phyloP scores from a whole-genome alignment of 2,113 vertebrate species.

The Numida meleagris region DNA sequence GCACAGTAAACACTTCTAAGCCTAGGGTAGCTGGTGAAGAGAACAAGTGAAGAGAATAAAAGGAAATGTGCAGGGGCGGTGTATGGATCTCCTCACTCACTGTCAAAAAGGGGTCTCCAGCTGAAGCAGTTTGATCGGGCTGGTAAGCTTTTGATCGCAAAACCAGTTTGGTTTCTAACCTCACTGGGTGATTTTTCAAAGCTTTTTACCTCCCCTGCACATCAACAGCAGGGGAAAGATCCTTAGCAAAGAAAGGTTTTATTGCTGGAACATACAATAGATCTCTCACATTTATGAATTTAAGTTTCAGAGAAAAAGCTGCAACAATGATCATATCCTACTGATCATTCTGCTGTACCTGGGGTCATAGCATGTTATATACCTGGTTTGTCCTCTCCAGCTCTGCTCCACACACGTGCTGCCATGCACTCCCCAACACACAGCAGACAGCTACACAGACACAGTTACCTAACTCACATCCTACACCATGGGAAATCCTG shows the following conservation, averaged over 20 bases:
- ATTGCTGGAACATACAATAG: slow-evolving; percentile 22
- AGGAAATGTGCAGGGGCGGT: background rate
- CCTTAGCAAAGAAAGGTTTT: slow-evolving; percentile 34
- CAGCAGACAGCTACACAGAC: background rate
- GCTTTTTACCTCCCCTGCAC: slow-evolving; percentile 8
- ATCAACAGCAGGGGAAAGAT: slow-evolving; percentile 17
- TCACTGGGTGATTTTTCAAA: slow-evolving; percentile 54
- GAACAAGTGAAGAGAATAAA: slow-evolving; percentile 23
- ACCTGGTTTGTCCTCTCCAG: background rate
- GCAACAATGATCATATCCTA: background rate
- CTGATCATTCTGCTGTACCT: background rate
- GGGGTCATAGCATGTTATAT: background rate
- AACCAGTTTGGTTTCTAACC: background rate
- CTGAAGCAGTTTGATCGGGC: background rate
- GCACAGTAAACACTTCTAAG: slow-evolving; percentile 16
- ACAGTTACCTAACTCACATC: background rate
- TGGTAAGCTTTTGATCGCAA: background rate
- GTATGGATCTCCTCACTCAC: background rate
- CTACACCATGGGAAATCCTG: background rate
- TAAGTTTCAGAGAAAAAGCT: slow-evolving; percentile 21
- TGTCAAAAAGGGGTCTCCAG: background rate
- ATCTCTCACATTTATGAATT: slow-evolving; percentile 38
- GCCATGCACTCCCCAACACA: background rate
- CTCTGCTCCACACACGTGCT: background rate
- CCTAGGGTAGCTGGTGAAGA: background rate